Conservation (phyloP, 2,113 vertebrate species). For the Aegotheles bennettii region DNA sequence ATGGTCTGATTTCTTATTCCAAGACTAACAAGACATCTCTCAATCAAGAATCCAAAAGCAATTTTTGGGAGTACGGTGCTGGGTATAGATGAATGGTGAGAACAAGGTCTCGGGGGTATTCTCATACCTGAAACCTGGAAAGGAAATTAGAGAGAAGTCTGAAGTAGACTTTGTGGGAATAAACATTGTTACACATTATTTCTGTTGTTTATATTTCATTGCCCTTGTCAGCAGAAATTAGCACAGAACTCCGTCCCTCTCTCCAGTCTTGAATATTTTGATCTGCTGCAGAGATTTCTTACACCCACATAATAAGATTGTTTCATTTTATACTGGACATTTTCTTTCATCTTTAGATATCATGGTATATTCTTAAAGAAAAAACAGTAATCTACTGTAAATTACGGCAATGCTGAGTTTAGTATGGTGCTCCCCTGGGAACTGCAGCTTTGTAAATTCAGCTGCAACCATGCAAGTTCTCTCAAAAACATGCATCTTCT, state of each 20-base stretch:
- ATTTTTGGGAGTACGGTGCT: not conserved
- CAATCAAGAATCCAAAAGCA: not conserved
- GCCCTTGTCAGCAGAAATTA: not conserved
- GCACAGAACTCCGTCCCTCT: not conserved
- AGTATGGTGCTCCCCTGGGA: not conserved
- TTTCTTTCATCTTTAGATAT: not conserved
- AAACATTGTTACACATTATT: not conserved
- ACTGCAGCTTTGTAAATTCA: not conserved
- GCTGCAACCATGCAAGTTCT: fast-evolving
- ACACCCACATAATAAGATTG: not conserved
- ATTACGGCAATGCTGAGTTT: not conserved
- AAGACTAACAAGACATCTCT: not conserved
- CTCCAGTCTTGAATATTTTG: not conserved
- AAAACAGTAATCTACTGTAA: not conserved
- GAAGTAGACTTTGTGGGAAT: not conserved
- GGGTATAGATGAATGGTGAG: not conserved
- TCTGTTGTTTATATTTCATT: not conserved
- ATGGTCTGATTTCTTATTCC: not conserved
- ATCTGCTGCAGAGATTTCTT: not conserved
- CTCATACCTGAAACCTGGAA: not conserved
- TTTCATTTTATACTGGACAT: not conserved
- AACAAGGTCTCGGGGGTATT: not conserved
- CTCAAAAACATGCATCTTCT: not conserved
- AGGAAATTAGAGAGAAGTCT: not conserved
- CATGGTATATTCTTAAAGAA: not conserved